phyloP scores from a whole-genome alignment of 2,888 invertebrate genomes.

The Lypha dubia region DNA sequence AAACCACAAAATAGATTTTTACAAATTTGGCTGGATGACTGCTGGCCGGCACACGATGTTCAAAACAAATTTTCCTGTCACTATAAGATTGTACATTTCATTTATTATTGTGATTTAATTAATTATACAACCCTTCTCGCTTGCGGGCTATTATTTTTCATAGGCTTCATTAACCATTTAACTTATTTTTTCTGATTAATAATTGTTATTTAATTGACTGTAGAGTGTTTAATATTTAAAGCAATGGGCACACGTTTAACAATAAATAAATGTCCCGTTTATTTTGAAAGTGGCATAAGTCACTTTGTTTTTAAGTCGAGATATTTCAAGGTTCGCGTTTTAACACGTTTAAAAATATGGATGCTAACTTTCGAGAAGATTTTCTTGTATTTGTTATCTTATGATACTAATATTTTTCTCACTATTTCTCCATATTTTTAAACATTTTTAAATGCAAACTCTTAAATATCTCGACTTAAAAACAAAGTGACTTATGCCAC shows the following conservation, averaged over 20 bases:
- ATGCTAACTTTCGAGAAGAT: too few relatives aligned
- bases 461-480: too few relatives aligned
- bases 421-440: too few relatives aligned
- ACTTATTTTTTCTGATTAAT: constrained; percentile 7
- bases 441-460: too few relatives aligned
- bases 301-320: too few relatives aligned
- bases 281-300: too few relatives aligned
- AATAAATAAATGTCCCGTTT: constrained; percentile 25
- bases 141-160: not conserved
- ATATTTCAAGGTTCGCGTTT: too few relatives aligned
- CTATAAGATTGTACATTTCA: constrained; percentile 3
- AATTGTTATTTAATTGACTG: constrained; percentile 17
- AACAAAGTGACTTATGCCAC: too few relatives aligned
- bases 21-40: constrained; percentile 16
- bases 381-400: too few relatives aligned
- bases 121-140: constrained; percentile 44
- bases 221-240: constrained; percentile 18
- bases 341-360: too few relatives aligned
- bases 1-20: constrained; percentile 54
- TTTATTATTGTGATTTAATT: constrained; percentile 29
- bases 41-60: constrained; percentile 6
- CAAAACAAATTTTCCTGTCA: constrained; percentile 31
- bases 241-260: constrained; percentile 3
- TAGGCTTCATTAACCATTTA: constrained; percentile 2
- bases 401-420: too few relatives aligned